Evolutionary conservation across 2,888 invertebrate genomes (phyloP).

Genomic region (Polymixis lichenea): DNA sequence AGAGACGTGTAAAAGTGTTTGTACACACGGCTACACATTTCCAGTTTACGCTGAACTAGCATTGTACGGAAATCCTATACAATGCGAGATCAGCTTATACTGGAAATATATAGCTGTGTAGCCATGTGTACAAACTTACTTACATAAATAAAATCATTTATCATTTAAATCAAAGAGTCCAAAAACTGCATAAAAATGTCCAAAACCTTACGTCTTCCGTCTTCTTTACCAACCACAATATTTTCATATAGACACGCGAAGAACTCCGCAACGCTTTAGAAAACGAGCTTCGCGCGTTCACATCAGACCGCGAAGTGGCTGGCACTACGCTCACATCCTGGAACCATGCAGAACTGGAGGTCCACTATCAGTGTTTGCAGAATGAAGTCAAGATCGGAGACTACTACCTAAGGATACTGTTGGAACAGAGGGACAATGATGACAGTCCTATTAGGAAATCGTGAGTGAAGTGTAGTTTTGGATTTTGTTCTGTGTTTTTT

Average conservation of each 20-base stretch:
- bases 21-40: too few relatives aligned
- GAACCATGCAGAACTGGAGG: conserved; percentile 99
- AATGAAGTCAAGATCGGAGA: conserved; percentile 99
- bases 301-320: conserved; percentile 96
- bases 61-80: too few relatives aligned
- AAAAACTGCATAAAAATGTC: neutral
- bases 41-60: too few relatives aligned
- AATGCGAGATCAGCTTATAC: too few relatives aligned
- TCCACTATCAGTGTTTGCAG: conserved; percentile 97
- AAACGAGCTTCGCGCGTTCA: conserved; percentile 97
- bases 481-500: neutral
- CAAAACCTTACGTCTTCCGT: neutral
- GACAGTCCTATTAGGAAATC: conserved; percentile 97
- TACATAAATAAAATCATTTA: too few relatives aligned
- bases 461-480: conserved; percentile 90
- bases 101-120: too few relatives aligned
- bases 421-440: conserved; percentile 97
- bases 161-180: too few relatives aligned
- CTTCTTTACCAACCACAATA: neutral
- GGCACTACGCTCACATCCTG: conserved; percentile 97
- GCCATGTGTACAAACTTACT: too few relatives aligned
- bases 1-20: too few relatives aligned
- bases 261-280: conserved; percentile 98
- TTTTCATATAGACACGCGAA: conserved; percentile 94
- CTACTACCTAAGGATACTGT: conserved; percentile 97